A percentile compares a stretch with the other conserved stretches of the same genome.
These are phyloP conservation scores for Tenthredo livida DNA, from an alignment of 2,888 invertebrate genomes.

Conservation along the genomic window DNA sequence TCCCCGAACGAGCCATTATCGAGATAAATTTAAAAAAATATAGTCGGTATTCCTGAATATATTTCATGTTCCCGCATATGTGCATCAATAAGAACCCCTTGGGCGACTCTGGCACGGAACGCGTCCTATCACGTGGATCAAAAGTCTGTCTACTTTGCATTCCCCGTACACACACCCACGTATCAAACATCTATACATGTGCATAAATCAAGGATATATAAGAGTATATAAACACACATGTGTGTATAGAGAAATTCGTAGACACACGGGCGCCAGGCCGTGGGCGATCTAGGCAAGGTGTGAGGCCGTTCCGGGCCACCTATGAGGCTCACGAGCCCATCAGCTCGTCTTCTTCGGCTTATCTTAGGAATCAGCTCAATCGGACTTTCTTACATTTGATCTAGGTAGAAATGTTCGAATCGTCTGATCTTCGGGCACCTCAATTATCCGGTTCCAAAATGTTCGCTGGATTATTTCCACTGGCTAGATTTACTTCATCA, in stretches of 20 bases:
- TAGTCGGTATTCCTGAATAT: conserved; percentile 40
- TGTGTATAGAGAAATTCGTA: conserved; percentile 26
- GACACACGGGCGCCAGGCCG: conserved; percentile 56
- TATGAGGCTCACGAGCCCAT: conserved; percentile 59
- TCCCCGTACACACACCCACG: conserved; percentile 5
- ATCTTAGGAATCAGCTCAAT: conserved; percentile 34
- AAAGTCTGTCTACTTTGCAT: conserved; percentile 50
- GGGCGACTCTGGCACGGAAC: conserved; percentile 24
- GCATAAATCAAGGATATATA: conserved; percentile 15
- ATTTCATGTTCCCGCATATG: conserved; percentile 48
- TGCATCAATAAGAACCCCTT: conserved; percentile 31
- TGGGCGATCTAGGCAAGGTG: conserved; percentile 70
- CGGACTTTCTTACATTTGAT: neutral
- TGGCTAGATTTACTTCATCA: neutral
- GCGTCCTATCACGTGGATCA: conserved; percentile 52
- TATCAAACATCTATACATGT: neutral
- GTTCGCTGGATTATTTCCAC: neutral
- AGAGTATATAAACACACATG: neutral
- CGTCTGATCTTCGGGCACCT: neutral
- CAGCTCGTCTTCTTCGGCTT: conserved; percentile 21
- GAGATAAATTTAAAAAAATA: conserved; percentile 10
- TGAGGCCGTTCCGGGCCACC: conserved; percentile 69
- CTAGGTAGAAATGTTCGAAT: neutral
- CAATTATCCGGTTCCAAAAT: neutral
- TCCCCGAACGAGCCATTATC: conserved; percentile 18